Conservation (phyloP, 2,888 invertebrate species). For the Alviniconcha strummeri region DNA sequence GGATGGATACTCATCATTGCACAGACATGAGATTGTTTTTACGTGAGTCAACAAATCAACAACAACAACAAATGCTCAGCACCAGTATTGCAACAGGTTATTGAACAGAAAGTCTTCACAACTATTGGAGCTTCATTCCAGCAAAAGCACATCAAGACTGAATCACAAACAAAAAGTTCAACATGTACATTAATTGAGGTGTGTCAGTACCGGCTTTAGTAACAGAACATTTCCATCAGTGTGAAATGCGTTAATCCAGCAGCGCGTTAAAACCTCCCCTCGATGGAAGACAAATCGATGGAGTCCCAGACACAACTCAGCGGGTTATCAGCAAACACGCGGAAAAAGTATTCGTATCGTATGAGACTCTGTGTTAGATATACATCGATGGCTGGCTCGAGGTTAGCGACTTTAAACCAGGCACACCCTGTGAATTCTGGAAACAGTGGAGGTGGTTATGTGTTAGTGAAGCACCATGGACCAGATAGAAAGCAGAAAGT, state of each 20-base stretch:
- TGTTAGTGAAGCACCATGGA: background rate
- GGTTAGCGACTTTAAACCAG: constrained; percentile 45
- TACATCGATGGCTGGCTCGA: constrained; percentile 47
- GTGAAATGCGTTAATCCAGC: background rate
- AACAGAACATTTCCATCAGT: background rate
- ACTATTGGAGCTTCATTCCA: no score
- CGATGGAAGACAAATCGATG: constrained; percentile 47
- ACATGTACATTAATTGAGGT: no score
- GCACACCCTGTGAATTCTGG: constrained; percentile 48
- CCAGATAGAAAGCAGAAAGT: no score
- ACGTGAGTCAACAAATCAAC: no score
- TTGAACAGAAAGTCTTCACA: no score
- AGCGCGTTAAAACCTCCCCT: constrained; percentile 43
- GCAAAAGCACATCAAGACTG: no score
- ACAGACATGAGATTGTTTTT: no score
- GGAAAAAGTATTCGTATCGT: constrained; percentile 64
- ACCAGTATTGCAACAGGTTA: background rate
- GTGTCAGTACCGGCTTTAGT: background rate
- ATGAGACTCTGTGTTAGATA: constrained; percentile 52
- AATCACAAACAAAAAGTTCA: no score
- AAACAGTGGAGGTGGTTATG: constrained; percentile 28
- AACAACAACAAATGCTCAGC: background rate
- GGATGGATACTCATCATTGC: no score
- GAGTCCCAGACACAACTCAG: constrained; percentile 48
- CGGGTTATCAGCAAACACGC: constrained; percentile 67